Evolutionary conservation across 2,113 vertebrate species (phyloP), one percentile per base, ranked within the genome.

Genomic region (Hippolais icterina): DNA sequence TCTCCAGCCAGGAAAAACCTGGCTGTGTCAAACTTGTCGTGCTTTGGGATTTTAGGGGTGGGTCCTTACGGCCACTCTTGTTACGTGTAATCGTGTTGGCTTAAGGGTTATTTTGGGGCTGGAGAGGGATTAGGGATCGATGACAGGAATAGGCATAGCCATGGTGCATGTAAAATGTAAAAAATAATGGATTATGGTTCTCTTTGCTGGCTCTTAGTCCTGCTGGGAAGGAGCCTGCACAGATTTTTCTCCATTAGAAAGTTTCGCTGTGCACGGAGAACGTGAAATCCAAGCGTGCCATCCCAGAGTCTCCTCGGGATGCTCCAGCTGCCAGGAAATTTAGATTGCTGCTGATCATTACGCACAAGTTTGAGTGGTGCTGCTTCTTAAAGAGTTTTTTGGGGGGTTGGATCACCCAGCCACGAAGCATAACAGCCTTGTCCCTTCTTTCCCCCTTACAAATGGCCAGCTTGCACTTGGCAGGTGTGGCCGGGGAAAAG

Each of bases 221-320:
- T 15, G 17, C 6, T 23, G 2, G 5, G 74, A 79, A 79, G 72
- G 23, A 89, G 52, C 46, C 59, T 1, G 0, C 1, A 1, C 8
- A 27, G 66, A 19, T 60, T 87, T 94, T 41, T 46, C 49, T 83
- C 35, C 6, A 0, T 47, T 35, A n/a, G 53, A 70, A 93, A 94
- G 76, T 95, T 96, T 3, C 0, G 1, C 35, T 0, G 18, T 12
- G 23, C 15, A 2, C 0, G 3, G 71, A 27, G 85, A 77, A 17
- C 0, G 0, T 19, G 17, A n/a, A 72, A 69, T 33, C 80, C 4
- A 1, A 31, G 47, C 1, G 0, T 0, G 3, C 80, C 0, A 5
- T 22, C 71, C 53, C 27, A 52, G 13, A 3, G 19, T 28, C 54
- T 92, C 57, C 78, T 93, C 7, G 0, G 35, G 44, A 29, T 84